A percentile compares a stretch with the other conserved stretches of the same genome.
Conservation (phyloP, 2,888 invertebrate genomes). For the Incurvaria masculella region DNA sequence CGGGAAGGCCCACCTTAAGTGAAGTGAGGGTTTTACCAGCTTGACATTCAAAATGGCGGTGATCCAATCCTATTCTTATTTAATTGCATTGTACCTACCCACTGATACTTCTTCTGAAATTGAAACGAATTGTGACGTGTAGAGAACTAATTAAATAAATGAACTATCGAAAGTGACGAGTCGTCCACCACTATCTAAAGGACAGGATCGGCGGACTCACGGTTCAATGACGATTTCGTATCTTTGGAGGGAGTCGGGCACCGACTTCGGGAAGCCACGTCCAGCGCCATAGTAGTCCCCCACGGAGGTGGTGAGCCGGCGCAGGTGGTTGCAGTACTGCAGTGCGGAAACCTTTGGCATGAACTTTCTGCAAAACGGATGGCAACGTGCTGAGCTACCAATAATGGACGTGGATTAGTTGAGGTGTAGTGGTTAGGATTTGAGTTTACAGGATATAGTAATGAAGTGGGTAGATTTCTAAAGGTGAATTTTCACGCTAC, state of each 20-base stretch:
- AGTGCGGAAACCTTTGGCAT: constrained; percentile 87
- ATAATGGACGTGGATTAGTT: neutral
- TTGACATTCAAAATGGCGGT: too few species aligned
- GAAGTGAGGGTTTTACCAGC: too few species aligned
- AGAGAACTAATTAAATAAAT: neutral
- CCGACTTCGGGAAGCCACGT: constrained; percentile 63
- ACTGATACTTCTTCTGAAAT: neutral
- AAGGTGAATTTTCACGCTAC: neutral
- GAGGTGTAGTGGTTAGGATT: neutral
- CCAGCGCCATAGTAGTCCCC: constrained; percentile 60
- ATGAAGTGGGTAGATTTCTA: neutral
- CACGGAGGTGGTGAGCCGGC: constrained; percentile 80
- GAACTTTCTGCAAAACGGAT: constrained; percentile 67
- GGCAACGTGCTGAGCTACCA: constrained; percentile 14
- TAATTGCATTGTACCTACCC: neutral
- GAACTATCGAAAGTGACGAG: too few species aligned
- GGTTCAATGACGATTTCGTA: constrained; percentile 87
- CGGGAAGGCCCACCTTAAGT: too few species aligned
- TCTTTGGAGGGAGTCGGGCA: constrained; percentile 69
- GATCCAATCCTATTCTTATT: too few species aligned
- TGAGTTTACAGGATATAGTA: neutral
- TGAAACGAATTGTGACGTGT: neutral
- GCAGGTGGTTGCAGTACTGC: constrained; percentile 80
- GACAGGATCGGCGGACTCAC: constrained; percentile 50
- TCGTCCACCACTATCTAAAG: neutral